Evolutionary conservation across 2,797 vertebrate genomes (phyloP), one percentile per base, ranked within the genome.

Genomic region (Acridotheres tristis): DNA sequence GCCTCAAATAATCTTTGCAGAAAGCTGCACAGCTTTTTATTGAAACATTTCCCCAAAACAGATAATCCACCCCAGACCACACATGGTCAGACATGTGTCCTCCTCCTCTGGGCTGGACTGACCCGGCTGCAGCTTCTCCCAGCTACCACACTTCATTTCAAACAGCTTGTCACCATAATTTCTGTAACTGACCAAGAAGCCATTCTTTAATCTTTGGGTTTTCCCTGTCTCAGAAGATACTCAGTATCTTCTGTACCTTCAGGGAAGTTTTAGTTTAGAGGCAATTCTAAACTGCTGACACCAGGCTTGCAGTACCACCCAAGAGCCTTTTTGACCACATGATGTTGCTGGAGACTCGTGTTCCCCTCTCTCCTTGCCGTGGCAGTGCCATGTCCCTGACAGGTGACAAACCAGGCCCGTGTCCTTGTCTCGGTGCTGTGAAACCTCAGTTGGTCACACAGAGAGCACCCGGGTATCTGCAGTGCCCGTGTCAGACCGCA

Each of bases 311-410:
- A 77, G 1, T 32, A 90, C 38, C 18, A 30, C 26, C 26, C 32
- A 73, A 40, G 21, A 82, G 36, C n/a, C 9, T 13, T 88, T 75
- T 12, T 7, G 21, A 58, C 22, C 23, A 11, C 10, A 25, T 0
- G 17, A 29, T 9, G 30, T 8, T 81, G 43, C 29, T 21, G 34
- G 22, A 32, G 25, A 34, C 25, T 38, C 9, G 29, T 1, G 22
- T 7, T 59, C 40, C 8, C 0, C 0, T 3, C 42, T 48, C 26
- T 55, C 11, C 55, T 51, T 10, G 7, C 1, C 11, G 19, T 20
- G 36, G 29, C 27, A 32, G 34, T 1, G 43, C 30, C 63, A 14
- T 3, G 36, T 50, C 51, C 51, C n/a, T 34, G 68, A 2, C 30
- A 65, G 42, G 58, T 55, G 50, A 55, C 66, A 61, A 45, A 23